Base-by-base conservation (phyloP, 2,888 invertebrate species). In the Synanthedon vespiformis region DNA sequence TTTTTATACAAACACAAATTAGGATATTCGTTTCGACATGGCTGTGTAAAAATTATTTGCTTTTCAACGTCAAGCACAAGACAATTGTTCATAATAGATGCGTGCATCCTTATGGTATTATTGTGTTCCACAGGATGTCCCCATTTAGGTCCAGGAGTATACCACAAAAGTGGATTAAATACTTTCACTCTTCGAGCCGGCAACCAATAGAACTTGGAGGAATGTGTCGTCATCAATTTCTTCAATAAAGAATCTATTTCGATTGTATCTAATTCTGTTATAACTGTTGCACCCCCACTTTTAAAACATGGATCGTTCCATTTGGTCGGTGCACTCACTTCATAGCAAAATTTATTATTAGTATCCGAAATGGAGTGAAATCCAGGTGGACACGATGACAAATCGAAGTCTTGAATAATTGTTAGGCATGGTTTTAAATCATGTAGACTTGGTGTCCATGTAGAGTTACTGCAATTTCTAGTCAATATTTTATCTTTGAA, bases 61-160 rank as follows among this genome's bases (percentile, higher is more conserved):
- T 62, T 57, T 56, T 74, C 59, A 13, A 75, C 58, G 56, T 86
- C 81, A 51, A 86, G 60, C 18, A 77, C 55, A 51, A 85, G 67
- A 58, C 86, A 87, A 55, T 74, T 77, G 55, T 78, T 80, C 13
- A 67, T 58, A 40, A 74, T 60, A 2, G 65, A 59, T 3, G 69
- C 56, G 48, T 64, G 55, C 3, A 70, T 55, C 13, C 57, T 58
- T 52, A 82, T 57, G 44, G 59, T 55, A 41, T 65, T 58, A 50
- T 65, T 71, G 1, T 56, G 52, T 57, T 59, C 55, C 1, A 84
- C 67, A 13, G 50, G 56, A 55, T 60, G 61, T 18, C 80, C 76
- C 82, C 83, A 83, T 57, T 80, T 74, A 5, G 77, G 75, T 4
- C 90, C 90, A 1, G 89, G 89, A 53, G 88, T 77, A 16, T 71